phyloP scores from a whole-genome alignment of 2,888 invertebrate genomes.

The Pycnomerus fuliginosus region DNA sequence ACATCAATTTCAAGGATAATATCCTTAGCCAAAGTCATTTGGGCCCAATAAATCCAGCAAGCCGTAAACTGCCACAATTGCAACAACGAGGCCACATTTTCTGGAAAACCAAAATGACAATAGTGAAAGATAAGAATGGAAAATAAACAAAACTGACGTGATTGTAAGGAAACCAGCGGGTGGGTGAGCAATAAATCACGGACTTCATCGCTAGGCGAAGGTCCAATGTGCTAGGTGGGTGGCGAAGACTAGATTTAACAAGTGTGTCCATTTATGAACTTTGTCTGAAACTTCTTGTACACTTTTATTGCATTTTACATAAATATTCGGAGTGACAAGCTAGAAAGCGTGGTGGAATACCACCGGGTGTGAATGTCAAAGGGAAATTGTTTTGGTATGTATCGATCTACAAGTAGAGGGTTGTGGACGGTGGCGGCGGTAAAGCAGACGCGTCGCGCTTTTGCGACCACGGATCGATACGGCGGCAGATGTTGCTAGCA shows the following conservation, averaged over 20 bases:
- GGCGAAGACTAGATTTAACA: slow-evolving; percentile 34
- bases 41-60: slow-evolving; percentile 12
- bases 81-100: slow-evolving; percentile 25
- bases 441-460: slow-evolving; percentile 40
- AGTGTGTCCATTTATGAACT: slow-evolving; percentile 40
- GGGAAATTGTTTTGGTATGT: too few species aligned
- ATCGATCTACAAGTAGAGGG: too few species aligned
- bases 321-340: slow-evolving; percentile 36
- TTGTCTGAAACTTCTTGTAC: slow-evolving; percentile 25
- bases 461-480: slow-evolving; percentile 42
- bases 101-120: slow-evolving; percentile 39
- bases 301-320: slow-evolving; percentile 40
- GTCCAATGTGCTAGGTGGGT: slow-evolving; percentile 33
- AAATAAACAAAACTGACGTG: slow-evolving; percentile 43
- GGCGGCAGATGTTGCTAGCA: slow-evolving; percentile 41
- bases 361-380: too few species aligned
- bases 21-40: slow-evolving; percentile 6
- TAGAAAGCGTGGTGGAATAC: too few species aligned
- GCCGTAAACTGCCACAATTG: slow-evolving; percentile 5
- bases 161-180: slow-evolving; percentile 45
- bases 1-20: slow-evolving; percentile 25
- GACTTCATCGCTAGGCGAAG: slow-evolving; percentile 41
- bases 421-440: slow-evolving; percentile 6
- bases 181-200: slow-evolving; percentile 47
- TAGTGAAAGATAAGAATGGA: slow-evolving; percentile 37